A percentile compares a stretch with the other conserved stretches of the same genome.
These are phyloP conservation scores for Macrocentrus cingulum DNA, from an alignment of 1,140 invertebrate species.

Conservation along the genomic window DNA sequence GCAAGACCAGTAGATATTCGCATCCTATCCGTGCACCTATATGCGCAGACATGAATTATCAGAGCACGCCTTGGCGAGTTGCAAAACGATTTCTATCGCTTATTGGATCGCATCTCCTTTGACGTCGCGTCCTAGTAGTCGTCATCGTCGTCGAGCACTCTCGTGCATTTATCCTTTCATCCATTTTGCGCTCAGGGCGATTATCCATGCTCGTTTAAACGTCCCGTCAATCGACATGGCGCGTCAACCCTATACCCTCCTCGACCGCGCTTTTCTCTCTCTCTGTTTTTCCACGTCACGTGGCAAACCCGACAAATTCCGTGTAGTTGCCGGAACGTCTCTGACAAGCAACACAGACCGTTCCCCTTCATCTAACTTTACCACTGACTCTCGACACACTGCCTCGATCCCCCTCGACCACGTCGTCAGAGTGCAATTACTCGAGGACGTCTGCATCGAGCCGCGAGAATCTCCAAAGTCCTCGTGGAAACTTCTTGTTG, in stretches of 20 bases:
- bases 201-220: conserved; percentile 23
- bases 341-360: conserved; percentile 4
- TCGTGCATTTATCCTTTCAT: conserved; percentile 13
- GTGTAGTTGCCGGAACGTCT: conserved; percentile 13
- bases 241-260: neutral
- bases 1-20: neutral
- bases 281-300: conserved; percentile 20
- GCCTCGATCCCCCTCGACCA: conserved; percentile 2
- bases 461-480: conserved; percentile 20
- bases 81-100: conserved; percentile 12
- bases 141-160: neutral
- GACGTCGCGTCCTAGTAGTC: no score
- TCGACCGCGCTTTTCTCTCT: neutral
- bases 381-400: conserved; percentile 3
- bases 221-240: conserved; percentile 9
- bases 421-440: conserved; percentile 23
- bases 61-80: neutral
- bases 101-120: conserved; percentile 13
- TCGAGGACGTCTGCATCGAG: conserved; percentile 12
- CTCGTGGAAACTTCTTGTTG: conserved; percentile 21
- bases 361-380: conserved; percentile 1
- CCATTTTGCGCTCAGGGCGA: neutral
- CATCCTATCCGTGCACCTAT: neutral
- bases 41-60: conserved; percentile 19
- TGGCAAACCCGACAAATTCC: conserved; percentile 17